phyloP scores from a whole-genome alignment of 2,797 vertebrate genomes.

The Okamejei kenojei region DNA sequence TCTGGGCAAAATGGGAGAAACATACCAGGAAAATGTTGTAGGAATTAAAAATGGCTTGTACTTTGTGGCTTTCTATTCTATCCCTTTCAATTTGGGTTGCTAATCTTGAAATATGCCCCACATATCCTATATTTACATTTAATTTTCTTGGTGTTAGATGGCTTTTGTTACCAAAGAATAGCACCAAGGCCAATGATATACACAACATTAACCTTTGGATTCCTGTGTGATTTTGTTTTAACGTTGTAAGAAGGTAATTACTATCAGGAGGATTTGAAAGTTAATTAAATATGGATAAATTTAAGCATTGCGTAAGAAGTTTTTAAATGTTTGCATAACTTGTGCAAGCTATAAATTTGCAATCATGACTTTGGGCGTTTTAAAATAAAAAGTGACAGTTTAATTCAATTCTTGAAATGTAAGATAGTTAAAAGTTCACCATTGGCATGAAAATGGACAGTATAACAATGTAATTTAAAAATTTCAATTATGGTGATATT shows the following conservation, averaged over 20 bases:
- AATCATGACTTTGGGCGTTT: background rate
- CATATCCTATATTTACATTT: background rate
- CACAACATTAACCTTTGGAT: constrained; percentile 13
- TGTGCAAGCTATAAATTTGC: background rate
- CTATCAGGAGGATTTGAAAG: background rate
- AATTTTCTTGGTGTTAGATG: background rate
- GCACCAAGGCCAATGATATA: background rate
- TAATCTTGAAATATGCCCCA: background rate
- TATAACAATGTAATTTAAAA: background rate
- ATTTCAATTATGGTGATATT: background rate
- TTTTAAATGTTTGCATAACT: background rate
- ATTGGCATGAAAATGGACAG: no score
- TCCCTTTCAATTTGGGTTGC: background rate
- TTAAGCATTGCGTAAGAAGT: background rate
- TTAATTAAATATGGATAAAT: background rate
- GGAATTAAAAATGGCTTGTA: background rate
- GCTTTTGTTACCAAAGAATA: constrained; percentile 7
- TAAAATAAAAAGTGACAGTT: background rate
- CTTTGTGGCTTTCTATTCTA: background rate
- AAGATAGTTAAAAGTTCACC: background rate
- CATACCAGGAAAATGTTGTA: background rate
- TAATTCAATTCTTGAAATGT: constrained; percentile 4
- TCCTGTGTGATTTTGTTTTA: background rate
- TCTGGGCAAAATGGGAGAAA: constrained; percentile 6
- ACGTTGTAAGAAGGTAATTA: background rate